Evolutionary conservation across 2,797 vertebrate genomes (phyloP).

Genomic region (Rhinophrynus dorsalis): DNA sequence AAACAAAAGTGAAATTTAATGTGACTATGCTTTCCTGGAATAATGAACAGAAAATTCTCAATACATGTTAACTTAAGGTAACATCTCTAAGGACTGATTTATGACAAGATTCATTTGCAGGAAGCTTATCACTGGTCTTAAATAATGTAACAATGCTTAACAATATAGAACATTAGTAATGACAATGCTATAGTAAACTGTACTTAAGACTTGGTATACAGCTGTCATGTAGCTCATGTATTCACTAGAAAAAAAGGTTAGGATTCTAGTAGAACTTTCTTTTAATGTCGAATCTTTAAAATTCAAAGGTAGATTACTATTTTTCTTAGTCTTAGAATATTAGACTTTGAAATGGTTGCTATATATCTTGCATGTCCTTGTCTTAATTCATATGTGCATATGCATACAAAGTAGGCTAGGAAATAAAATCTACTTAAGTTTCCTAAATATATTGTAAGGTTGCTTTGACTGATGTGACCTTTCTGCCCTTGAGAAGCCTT

Average conservation of each 20-base stretch:
- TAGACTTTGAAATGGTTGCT: constrained; percentile 29
- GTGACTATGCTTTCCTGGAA: too few species aligned
- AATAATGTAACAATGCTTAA: constrained; percentile 22
- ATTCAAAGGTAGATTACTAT: neutral
- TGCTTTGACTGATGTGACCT: constrained; percentile 24
- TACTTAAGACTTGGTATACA: neutral
- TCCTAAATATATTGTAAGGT: constrained; percentile 39
- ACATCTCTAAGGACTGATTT: constrained; percentile 16
- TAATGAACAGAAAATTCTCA: constrained; percentile 40
- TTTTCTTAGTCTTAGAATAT: constrained; percentile 37
- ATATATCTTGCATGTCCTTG: constrained; percentile 44
- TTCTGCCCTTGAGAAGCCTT: constrained; percentile 32
- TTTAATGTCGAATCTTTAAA: constrained; percentile 25
- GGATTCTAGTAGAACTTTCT: neutral
- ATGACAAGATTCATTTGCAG: constrained; percentile 27
- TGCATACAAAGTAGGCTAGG: constrained; percentile 24
- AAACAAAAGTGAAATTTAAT: too few species aligned
- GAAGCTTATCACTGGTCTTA: constrained; percentile 3
- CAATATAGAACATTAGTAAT: constrained; percentile 4
- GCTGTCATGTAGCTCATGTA: neutral
- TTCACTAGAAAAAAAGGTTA: neutral
- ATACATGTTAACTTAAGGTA: constrained; percentile 6
- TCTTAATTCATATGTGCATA: constrained; percentile 42
- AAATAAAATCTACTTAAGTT: constrained; percentile 50
- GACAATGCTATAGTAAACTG: constrained; percentile 10